Evolutionary conservation across 2,113 vertebrate species (phyloP).

Genomic region (Sminthopsis crassicaudata): DNA sequence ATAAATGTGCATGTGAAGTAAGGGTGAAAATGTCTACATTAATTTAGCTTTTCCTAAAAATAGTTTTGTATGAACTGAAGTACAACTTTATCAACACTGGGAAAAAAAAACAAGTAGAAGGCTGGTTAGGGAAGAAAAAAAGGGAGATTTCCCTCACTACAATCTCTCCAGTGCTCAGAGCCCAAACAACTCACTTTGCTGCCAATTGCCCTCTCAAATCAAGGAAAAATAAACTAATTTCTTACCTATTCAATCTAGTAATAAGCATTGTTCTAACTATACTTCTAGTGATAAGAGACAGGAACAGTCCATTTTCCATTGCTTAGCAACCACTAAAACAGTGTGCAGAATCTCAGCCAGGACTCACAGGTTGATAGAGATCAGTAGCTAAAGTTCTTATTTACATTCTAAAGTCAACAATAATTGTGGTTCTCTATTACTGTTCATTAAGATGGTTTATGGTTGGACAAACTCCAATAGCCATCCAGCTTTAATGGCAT

Average conservation of each 20-base stretch:
- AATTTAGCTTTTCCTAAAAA: constrained; percentile 31
- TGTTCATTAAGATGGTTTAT: constrained; percentile 81
- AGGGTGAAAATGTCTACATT: background rate
- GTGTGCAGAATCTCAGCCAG: constrained; percentile 55
- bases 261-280: constrained; percentile 80
- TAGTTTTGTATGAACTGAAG: constrained; percentile 66
- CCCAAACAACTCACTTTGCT: constrained; percentile 75
- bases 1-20: background rate
- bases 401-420: constrained; percentile 83
- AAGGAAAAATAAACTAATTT: constrained; percentile 84
- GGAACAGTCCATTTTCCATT: constrained; percentile 79
- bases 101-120: constrained; percentile 22
- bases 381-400: constrained; percentile 83
- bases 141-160: background rate
- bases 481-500: constrained; percentile 65
- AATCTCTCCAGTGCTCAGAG: constrained; percentile 20
- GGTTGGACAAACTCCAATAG: constrained; percentile 75
- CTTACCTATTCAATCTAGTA: constrained; percentile 83
- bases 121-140: constrained; percentile 47
- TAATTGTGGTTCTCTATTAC: constrained; percentile 81
- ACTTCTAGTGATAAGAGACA: constrained; percentile 79
- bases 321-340: constrained; percentile 82
- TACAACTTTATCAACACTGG: constrained; percentile 67
- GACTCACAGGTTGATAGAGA: constrained; percentile 74
- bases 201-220: constrained; percentile 78